Evolutionary conservation across 2,797 vertebrate species (phyloP), one percentile per base, ranked within the genome.

Genomic region (Nannoperca australis): DNA sequence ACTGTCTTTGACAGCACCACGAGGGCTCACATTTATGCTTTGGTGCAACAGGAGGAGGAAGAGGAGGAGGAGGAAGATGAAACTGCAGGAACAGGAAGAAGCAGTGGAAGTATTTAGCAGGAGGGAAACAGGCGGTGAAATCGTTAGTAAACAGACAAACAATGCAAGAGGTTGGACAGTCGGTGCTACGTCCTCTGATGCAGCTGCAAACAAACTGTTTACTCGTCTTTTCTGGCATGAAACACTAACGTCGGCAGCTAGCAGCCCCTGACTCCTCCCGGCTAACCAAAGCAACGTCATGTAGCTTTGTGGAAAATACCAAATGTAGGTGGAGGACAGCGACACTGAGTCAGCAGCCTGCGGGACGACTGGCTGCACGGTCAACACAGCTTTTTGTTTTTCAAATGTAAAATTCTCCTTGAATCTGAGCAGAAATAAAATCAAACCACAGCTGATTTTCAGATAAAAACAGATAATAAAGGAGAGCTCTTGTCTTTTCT

Each of bases 141-240:
- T 5, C 27, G 59, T 42, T 42, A n/a, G 58, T 63, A 49, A 63
- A 78, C 67, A 63, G 14, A 77, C 51, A 71, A 66, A 72, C 62
- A 66, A 32, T 30, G 27, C 27, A 3, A 3, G 54, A 7, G 6
- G 3, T 12, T 56, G 40, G 27, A 70, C 47, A 13, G 2, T 13
- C 47, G 13, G 2, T 13, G 49, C 34, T 30, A 13, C 51, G 47
- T 55, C 56, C 65, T 76, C 58, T 27, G 40, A 18, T 67, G 34
- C 10, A 45, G 24, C 24, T 27, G 24, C 24, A 27, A 27, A 27
- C 24, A n/a, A n/a, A n/a, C n/a, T n/a, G n/a, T n/a, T n/a, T 27
- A 27, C 24, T 27, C 24, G 24, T 27, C 24, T 27, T 27, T 27
- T 27, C 24, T 27, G 24, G 24, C 24, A 27, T 1, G 2, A 27